phyloP scores from a whole-genome alignment of 1,140 invertebrate genomes.

The Vanessa tameamea region DNA sequence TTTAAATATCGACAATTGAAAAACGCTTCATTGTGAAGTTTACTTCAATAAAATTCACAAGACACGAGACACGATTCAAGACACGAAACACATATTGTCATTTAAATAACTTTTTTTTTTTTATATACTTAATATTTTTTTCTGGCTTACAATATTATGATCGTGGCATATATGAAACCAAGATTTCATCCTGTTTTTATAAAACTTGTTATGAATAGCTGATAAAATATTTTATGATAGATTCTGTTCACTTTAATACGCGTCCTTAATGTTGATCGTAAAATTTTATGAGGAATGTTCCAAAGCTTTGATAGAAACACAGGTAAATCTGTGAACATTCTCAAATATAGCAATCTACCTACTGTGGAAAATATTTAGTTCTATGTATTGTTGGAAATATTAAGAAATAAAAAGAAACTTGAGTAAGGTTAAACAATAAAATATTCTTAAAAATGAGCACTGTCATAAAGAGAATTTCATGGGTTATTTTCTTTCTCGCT shows the following conservation, averaged over 20 bases:
- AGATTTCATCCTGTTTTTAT: not conserved
- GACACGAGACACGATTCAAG: too few relatives aligned
- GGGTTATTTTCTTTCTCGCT: constrained; percentile 47
- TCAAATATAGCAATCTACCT: not conserved
- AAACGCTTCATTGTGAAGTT: too few relatives aligned
- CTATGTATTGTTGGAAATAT: constrained; percentile 2
- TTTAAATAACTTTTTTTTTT: too few relatives aligned
- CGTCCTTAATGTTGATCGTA: constrained; percentile 51
- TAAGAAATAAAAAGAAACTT: constrained; percentile 9
- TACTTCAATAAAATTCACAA: too few relatives aligned
- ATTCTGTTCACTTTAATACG: constrained; percentile 47
- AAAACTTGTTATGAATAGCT: constrained; percentile 22
- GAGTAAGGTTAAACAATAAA: constrained; percentile 14
- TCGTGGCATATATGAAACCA: not conserved
- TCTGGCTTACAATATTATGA: too few relatives aligned
- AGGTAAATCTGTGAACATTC: constrained; percentile 30
- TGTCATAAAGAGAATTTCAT: constrained; percentile 23
- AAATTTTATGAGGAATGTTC: constrained; percentile 64
- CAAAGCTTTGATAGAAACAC: constrained; percentile 46
- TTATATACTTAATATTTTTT: too few relatives aligned
- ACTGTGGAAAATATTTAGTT: constrained; percentile 4
- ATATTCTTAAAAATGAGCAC: constrained; percentile 16
- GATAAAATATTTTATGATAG: constrained; percentile 46
- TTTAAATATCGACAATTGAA: too few relatives aligned
- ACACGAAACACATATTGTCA: too few relatives aligned